phyloP scores from a whole-genome alignment of 2,888 invertebrate species.

The Andrena bucephala region DNA sequence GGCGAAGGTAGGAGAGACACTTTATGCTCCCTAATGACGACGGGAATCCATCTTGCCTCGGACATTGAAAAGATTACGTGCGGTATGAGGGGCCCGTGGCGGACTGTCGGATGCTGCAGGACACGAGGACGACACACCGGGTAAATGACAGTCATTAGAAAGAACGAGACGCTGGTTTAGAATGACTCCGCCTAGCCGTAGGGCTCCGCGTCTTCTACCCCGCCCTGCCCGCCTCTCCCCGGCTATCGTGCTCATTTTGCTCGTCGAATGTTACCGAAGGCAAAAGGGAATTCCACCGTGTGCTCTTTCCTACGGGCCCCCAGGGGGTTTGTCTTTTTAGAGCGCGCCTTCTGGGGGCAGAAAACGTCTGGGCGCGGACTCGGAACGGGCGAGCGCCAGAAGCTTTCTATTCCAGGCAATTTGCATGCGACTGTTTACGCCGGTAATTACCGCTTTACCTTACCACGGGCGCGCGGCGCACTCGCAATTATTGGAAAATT shows the following conservation, averaged over 20 bases:
- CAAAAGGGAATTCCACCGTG: slow-evolving; percentile 52
- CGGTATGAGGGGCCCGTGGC: slow-evolving; percentile 47
- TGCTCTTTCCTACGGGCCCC: slow-evolving; percentile 42
- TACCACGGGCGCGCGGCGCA: not conserved
- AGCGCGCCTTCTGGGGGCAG: slow-evolving; percentile 36
- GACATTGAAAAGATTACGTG: slow-evolving; percentile 69
- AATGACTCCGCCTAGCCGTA: slow-evolving; percentile 57
- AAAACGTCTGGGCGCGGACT: not conserved
- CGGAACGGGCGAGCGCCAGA: slow-evolving; percentile 22
- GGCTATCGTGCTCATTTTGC: slow-evolving; percentile 23
- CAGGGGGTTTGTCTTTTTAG: slow-evolving; percentile 30
- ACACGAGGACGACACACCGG: slow-evolving; percentile 66
- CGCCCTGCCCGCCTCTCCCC: not conserved
- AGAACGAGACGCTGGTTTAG: slow-evolving; percentile 57
- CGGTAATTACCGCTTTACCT: slow-evolving; percentile 34
- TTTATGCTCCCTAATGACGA: slow-evolving; percentile 69
- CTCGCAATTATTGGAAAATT: slow-evolving; percentile 49
- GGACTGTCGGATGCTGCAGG: slow-evolving; percentile 60
- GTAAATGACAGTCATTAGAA: slow-evolving; percentile 72
- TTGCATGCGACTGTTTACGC: slow-evolving; percentile 44
- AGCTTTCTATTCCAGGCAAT: slow-evolving; percentile 43
- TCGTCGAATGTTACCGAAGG: slow-evolving; percentile 50
- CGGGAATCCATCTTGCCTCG: slow-evolving; percentile 70
- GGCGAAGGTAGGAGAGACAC: slow-evolving; percentile 56
- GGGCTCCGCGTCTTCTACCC: slow-evolving; percentile 31